Evolutionary conservation across 2,888 invertebrate genomes (phyloP).

Genomic region (Brenthis ino): DNA sequence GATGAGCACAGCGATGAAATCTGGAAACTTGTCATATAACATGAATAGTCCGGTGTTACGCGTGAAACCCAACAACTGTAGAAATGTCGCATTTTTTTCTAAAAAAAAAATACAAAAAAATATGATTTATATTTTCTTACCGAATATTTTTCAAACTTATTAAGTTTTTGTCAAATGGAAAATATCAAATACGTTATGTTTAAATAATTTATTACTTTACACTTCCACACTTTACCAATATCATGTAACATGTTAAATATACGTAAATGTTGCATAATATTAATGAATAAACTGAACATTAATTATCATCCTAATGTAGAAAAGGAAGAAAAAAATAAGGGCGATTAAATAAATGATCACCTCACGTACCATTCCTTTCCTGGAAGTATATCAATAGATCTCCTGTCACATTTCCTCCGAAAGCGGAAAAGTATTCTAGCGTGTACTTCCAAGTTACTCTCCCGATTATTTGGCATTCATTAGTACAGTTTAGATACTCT

Average conservation of each 20-base stretch:
- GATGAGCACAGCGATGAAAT: conserved; percentile 65
- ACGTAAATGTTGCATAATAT: too few relatives aligned
- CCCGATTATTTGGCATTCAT: conserved; percentile 52
- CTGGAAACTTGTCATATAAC: conserved; percentile 66
- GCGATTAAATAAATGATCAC: too few relatives aligned
- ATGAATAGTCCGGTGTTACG: conserved; percentile 63
- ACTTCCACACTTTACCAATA: too few relatives aligned
- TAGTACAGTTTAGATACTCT: conserved; percentile 53
- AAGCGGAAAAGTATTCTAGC: conserved; percentile 58
- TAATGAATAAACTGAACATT: too few relatives aligned
- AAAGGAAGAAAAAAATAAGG: not conserved
- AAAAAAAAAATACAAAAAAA: conserved; percentile 38
- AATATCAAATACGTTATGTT: too few relatives aligned
- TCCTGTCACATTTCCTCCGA: conserved; percentile 53
- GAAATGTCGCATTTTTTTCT: conserved; percentile 63
- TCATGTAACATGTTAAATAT: too few relatives aligned
- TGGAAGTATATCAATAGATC: conserved; percentile 66
- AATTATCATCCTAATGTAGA: not conserved
- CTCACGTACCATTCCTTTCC: conserved; percentile 64
- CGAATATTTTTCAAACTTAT: too few relatives aligned
- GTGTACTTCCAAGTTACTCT: conserved; percentile 58
- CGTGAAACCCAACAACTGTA: conserved; percentile 73
- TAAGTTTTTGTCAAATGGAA: too few relatives aligned
- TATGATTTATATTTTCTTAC: not conserved
- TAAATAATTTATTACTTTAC: too few relatives aligned